These are phyloP conservation scores for Laspeyria flexula DNA, from an alignment of 2,888 invertebrate genomes.

Conservation along the genomic window DNA sequence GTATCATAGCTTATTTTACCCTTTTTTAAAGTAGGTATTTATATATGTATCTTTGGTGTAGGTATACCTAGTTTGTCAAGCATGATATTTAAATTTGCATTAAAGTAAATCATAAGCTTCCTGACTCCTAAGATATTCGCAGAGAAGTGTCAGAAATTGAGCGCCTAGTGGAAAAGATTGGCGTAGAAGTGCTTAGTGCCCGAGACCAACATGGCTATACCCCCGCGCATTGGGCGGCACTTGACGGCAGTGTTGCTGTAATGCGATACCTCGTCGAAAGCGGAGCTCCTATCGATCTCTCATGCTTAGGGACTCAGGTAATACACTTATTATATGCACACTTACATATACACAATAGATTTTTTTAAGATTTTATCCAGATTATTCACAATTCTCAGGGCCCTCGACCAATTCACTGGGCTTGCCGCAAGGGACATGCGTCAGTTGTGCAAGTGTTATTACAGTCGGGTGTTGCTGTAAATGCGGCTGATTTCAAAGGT, in stretches of 20 bases:
- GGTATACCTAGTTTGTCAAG: too few species aligned
- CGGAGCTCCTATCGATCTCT: conserved; percentile 93
- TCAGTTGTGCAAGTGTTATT: conserved; percentile 93
- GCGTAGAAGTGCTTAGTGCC: conserved; percentile 91
- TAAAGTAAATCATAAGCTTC: too few species aligned
- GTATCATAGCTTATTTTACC: too few species aligned
- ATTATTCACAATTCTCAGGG: conserved; percentile 76
- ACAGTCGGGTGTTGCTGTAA: conserved; percentile 94
- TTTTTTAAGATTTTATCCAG: conserved; percentile 17
- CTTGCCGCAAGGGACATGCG: conserved; percentile 96
- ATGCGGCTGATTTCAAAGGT: conserved; percentile 95
- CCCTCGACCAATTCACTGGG: conserved; percentile 97
- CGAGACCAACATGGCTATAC: conserved; percentile 97
- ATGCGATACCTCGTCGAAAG: conserved; percentile 94
- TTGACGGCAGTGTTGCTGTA: conserved; percentile 96
- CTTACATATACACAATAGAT: neutral
- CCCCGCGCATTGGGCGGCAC: conserved; percentile 96
- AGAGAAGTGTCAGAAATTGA: conserved; percentile 95
- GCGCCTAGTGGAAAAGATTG: conserved; percentile 92
- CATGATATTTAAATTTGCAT: too few species aligned
- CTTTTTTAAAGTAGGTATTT: too few species aligned
- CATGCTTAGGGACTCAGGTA: conserved; percentile 93
- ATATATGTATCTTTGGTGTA: too few species aligned
- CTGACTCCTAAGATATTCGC: too few species aligned
- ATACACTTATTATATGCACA: neutral